Base-by-base conservation (phyloP, 2,888 invertebrate genomes). In the Nemapogon koenigi region DNA sequence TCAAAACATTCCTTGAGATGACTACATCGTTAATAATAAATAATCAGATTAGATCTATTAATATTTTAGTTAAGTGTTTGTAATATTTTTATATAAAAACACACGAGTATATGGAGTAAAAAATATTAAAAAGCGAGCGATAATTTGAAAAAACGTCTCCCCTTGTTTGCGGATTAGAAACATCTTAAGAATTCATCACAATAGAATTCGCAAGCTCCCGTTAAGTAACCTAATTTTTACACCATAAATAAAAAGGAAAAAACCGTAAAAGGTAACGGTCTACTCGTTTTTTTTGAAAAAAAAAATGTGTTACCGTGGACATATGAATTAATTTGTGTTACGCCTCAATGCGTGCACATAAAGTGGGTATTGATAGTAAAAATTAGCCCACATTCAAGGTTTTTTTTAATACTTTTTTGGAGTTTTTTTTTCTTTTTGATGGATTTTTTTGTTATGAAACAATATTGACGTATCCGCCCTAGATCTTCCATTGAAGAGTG, bases 221-320 rank as follows among this genome's bases (percentile, higher is more conserved):
- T 65, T 76, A 76, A 78, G 78, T 76, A 75, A 76, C 76, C 78
- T 72, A 78, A 78, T 78, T 76, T 73, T 73, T 70, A 59, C 73
- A 68, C 76, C 73, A 69, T 75, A 73, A 70, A 72, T 78, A 76
- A 71, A 57, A 62, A 52, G 16, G 26, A 65, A 72, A 66, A 68
- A 7, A 55, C 46, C 45, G 38, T 57, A 59, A 69, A 65, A 67
- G 65, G 48, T 69, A 73, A 73, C 73, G 75, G 75, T 63, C 69
- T 63, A 65, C 53, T 48, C 40, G 41, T 42, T 55, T 60, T 59
- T 63, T 66, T 65, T 56, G 48, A 40, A 7, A 39, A 46, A 50
- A 49, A 52, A 46, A 42, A 41, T 35, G 44, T 40, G 43, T 52
- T n/a, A n/a, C 44, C 47, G 50, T 54, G 47, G 48, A 59, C 51